Evolutionary conservation across 2,797 vertebrate genomes (phyloP), one percentile per base, ranked within the genome.

Genomic region (Parauchenoglanis ngamensis): DNA sequence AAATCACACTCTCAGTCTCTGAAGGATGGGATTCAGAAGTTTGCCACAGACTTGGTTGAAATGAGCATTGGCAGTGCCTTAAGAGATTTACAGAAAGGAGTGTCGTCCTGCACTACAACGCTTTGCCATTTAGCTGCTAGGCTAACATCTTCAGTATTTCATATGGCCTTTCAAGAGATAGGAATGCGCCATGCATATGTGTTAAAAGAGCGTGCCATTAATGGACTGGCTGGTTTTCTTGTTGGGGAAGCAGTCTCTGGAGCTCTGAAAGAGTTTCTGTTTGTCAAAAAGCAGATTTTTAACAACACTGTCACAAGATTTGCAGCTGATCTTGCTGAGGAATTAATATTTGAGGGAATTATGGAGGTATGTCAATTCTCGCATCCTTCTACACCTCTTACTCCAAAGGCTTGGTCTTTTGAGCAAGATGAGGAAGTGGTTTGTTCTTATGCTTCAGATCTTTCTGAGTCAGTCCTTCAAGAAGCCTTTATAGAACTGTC

Each of bases 311-410:
- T 99, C 52, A 94, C 97, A 0, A 93, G 93, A 8, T 99, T 99
- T 84, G 98, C 98, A 5, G 96, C 98, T 8, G 97, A 99, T 90
- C 95, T 99, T 31, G 97, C 98, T 2, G 98, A 99, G 92, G 98
- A 99, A 63, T 96, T 99, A 84, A 96, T 99, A 84, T 99, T 99
- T 93, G 98, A 99, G 94, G 98, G 98, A 59, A 97, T 99, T 67
- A 99, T 99, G 98, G 98, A 99, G 93, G 98, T 99, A 0, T 99
- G 98, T 91, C 98, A 99, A 92, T 99, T 99, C 93, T 99, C 98
- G 0, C 97, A 97, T 90, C 97, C 97, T 11, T 96, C 97, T 0
- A 97, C 97, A 12, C 97, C 97, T 86, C 93, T 95, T 23, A 95
- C 94, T 79, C 91, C 93, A 12, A 96, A 94, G 12, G 88, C 95